Evolutionary conservation across 2,888 invertebrate species (phyloP), one percentile per base, ranked within the genome.

Genomic region (Boloria selene): DNA sequence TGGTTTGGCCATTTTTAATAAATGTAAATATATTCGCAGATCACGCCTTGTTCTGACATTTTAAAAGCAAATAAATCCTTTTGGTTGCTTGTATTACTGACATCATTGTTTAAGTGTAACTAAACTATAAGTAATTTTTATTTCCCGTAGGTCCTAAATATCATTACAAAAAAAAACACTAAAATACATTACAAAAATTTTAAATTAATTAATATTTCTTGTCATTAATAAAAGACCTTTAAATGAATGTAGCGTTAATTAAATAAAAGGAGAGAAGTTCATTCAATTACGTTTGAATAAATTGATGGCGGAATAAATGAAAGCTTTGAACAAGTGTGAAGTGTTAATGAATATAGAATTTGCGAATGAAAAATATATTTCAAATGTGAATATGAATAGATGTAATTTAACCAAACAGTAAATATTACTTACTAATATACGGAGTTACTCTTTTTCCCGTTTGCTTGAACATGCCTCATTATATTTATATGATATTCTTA

Each of bases 181-280:
- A 22, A 22, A 38, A 1, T 10, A 38, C 10, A 7, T 10, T 38
- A 10, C 31, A 38, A 38, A 10, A 22, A 22, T 22, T 2, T 22
- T 22, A 22, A 22, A 22, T 22, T 1, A 38, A 38, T 7, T 38
- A 7, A 38, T 38, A 7, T 7, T 38, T 38, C 10, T 2, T 7
- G 31, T 38, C 7, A 38, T 67, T 74, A 74, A 75, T 75, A 75
- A 73, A 74, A 56, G 58, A 56, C 68, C 64, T 64, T 62, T 54
- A 65, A 67, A 73, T 64, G 72, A 76, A 75, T 73, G 74, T 73
- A 72, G 68, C 74, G 73, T 77, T 83, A 83, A 84, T 85, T 81
- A 80, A 84, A 82, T 79, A 80, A 79, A 79, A 72, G 75, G 76
- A 77, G 75, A 72, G 76, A 77, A 78, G 73, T 76, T 79, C 78